Percentiles rank a stretch among this genome's conserved stretches.
Evolutionary conservation across 2,888 invertebrate genomes (phyloP).

Genomic region (Leptopilina syphax): DNA sequence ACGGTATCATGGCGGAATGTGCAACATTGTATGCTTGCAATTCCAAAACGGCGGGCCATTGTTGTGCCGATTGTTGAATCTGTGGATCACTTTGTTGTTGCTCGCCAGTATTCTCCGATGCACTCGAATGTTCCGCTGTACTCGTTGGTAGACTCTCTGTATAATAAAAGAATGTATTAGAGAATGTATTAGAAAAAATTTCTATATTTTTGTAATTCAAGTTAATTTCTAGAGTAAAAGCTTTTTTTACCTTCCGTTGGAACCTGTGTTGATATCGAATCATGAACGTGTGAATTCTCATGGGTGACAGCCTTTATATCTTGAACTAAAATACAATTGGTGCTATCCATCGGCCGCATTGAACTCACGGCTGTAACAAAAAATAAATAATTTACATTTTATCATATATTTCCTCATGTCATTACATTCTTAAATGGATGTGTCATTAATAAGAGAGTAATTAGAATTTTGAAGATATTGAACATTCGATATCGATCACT

Average conservation of each 20-base stretch:
- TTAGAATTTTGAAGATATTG: not conserved
- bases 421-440: constrained; percentile 16
- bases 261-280: constrained; percentile 84
- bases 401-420: not conserved
- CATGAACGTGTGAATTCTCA: constrained; percentile 87
- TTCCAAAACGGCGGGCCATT: constrained; percentile 88
- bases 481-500: not conserved
- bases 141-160: constrained; percentile 86
- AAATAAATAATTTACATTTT: constrained; percentile 45
- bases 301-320: constrained; percentile 92
- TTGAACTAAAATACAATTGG: constrained; percentile 93
- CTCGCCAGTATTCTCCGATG: constrained; percentile 78
- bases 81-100: constrained; percentile 80
- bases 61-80: constrained; percentile 85
- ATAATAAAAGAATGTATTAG: constrained; percentile 51
- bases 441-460: not conserved
- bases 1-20: constrained; percentile 90
- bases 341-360: constrained; percentile 92
- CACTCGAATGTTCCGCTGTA: constrained; percentile 83
- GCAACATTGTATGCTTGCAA: constrained; percentile 90
- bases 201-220: not conserved
- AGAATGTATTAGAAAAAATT: not conserved
- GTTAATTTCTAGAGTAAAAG: not conserved
- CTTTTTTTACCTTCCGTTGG: constrained; percentile 82
- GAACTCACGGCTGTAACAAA: constrained; percentile 89